These are phyloP conservation scores for Dipodomys ordii DNA, from an alignment of 2,113 vertebrate species.

Conservation along the genomic window DNA sequence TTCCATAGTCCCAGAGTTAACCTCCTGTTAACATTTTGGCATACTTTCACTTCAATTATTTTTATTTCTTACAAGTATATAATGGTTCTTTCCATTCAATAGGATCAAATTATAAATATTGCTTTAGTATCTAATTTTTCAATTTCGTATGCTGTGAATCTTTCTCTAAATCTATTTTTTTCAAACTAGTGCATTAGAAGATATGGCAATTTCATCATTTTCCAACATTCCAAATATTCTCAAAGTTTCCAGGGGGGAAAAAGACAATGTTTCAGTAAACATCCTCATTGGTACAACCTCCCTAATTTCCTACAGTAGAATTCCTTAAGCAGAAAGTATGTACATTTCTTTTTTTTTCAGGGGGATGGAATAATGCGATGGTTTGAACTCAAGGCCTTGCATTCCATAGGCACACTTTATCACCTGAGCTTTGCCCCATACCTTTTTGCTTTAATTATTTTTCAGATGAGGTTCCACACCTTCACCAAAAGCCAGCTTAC, in stretches of 20 bases:
- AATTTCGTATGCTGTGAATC: neutral
- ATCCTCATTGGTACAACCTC: neutral
- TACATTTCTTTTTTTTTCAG: neutral
- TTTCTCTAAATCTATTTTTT: neutral
- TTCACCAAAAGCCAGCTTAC: too few species aligned
- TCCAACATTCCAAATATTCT: neutral
- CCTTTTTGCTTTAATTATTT: too few species aligned
- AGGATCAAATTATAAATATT: neutral
- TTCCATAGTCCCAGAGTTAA: neutral
- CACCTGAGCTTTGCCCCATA: too few species aligned
- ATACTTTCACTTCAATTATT: neutral
- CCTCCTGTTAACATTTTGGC: neutral
- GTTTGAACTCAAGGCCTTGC: too few species aligned
- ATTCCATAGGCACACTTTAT: too few species aligned
- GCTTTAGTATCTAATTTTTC: constrained; percentile 11
- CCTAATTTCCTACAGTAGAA: neutral
- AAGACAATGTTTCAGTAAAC: neutral
- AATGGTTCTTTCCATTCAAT: neutral
- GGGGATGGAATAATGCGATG: too few species aligned
- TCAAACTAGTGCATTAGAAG: neutral
- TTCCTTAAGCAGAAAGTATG: neutral
- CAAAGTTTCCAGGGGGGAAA: neutral
- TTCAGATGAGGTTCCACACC: too few species aligned
- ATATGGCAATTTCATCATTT: neutral
- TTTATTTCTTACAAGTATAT: neutral